Evolutionary conservation across 2,113 vertebrate genomes (phyloP), one percentile per base, ranked within the genome.

Genomic region (Sylvia atricapilla): DNA sequence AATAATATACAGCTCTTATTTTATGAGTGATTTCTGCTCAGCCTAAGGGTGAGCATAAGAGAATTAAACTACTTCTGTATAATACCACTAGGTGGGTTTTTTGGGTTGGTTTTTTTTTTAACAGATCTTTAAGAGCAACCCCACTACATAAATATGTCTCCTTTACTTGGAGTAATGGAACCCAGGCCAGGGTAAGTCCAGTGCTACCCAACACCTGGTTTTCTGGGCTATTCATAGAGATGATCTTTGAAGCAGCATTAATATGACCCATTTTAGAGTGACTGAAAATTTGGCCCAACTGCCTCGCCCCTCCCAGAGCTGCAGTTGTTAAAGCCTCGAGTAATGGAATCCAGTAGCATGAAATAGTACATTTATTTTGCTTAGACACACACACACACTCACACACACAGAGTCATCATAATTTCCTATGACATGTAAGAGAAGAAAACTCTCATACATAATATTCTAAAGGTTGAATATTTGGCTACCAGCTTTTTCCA

Each of bases 371-470:
- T 85, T 75, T 86, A 94, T 82, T 95, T 90, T 70, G 11, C 72
- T 77, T 80, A 90, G 56, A 47, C 49, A 4, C 75, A 52, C 50
- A 4, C 74, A 27, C 50, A 4, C 66, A 16, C 69, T 24, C 60
- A 56, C 70, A 69, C 86, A 88, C 83, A 84, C 28, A 73, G 5
- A 7, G 53, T n/a, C 87, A 87, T 95, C 86, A 89, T 90, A 82
- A 95, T 96, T 97, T 97, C 92, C 91, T 94, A 87, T 58, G 95
- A 96, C 95, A 96, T 97, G 96, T 96, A 92, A 93, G 47, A 96
- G 93, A 90, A 84, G 60, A 94, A 93, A 93, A 86, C 73, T 87
- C 84, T 96, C 90, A 92, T 92, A 94, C 92, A 96, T 91, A 95
- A 95, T 84, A 89, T 97, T 95, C 87, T 95, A 96, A 96, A 96